Evolutionary conservation across 2,888 invertebrate species (phyloP).

Genomic region (Apodemia duryi): DNA sequence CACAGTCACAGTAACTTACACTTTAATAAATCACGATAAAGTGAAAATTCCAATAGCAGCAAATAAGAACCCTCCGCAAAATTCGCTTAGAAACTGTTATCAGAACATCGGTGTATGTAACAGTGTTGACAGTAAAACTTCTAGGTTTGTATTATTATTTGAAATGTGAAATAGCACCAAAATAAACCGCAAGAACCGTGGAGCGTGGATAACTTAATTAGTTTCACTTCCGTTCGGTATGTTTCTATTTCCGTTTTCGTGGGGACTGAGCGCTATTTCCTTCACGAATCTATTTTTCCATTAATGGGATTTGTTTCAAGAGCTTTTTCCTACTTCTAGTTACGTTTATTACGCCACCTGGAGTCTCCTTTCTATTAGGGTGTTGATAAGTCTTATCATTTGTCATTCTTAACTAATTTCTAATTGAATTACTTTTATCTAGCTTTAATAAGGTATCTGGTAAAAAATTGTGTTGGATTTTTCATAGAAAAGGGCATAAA

Average conservation of each 20-base stretch:
- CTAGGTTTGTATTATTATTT: slow-evolving; percentile 56
- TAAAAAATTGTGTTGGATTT: too few species aligned
- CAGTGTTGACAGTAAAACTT: slow-evolving; percentile 70
- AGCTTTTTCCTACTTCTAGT: slow-evolving; percentile 39
- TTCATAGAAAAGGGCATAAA: too few species aligned
- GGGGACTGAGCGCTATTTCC: slow-evolving; percentile 64
- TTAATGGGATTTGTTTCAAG: slow-evolving; percentile 67
- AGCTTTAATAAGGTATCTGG: too few species aligned
- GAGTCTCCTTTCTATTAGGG: background rate
- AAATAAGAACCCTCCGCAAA: slow-evolving; percentile 46
- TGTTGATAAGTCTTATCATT: background rate
- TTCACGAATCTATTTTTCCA: slow-evolving; percentile 66
- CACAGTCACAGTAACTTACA: slow-evolving; percentile 38
- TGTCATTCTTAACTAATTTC: background rate
- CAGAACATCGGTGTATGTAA: slow-evolving; percentile 62
- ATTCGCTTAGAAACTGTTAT: slow-evolving; percentile 62
- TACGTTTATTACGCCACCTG: background rate
- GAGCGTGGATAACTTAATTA: slow-evolving; percentile 76
- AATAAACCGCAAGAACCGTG: slow-evolving; percentile 67
- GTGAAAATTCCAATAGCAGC: slow-evolving; percentile 37
- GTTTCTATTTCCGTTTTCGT: slow-evolving; percentile 75
- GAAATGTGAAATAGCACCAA: slow-evolving; percentile 67
- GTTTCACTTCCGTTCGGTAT: slow-evolving; percentile 74
- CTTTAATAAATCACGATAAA: slow-evolving; percentile 37
- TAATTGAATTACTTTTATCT: background rate